These are phyloP conservation scores for Drosophila trapezifrons DNA, from an alignment of 1,140 invertebrate genomes.

Conservation along the genomic window DNA sequence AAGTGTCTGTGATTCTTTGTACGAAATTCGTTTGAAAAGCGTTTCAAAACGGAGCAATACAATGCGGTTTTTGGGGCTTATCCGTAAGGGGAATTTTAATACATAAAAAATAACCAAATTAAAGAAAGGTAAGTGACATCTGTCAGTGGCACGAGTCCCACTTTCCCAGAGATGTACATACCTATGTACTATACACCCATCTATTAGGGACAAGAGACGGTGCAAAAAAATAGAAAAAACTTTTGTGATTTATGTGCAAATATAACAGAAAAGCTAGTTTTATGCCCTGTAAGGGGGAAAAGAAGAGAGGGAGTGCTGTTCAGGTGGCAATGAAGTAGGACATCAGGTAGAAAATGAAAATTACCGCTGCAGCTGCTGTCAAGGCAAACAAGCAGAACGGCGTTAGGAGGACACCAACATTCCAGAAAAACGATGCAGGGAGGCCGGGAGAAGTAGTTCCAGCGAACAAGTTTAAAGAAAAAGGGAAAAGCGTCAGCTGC, in stretches of 20 bases:
- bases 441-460: neutral
- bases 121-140: slow-evolving; percentile 3
- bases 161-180: too few species aligned
- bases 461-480: slow-evolving; percentile 10
- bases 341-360: slow-evolving; percentile 73
- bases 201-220: slow-evolving; percentile 21
- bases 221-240: slow-evolving; percentile 66
- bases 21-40: neutral
- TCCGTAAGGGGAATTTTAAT: neutral
- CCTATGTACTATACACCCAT: neutral
- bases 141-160: slow-evolving; percentile 6
- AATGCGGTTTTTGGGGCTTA: slow-evolving; percentile 10
- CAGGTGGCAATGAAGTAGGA: slow-evolving; percentile 67
- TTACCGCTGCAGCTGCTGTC: slow-evolving; percentile 66
- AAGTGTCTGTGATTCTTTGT: slow-evolving; percentile 32
- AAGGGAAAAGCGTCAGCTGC: slow-evolving; percentile 48
- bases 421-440: neutral
- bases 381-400: slow-evolving; percentile 62
- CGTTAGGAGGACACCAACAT: slow-evolving; percentile 32
- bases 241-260: slow-evolving; percentile 80
- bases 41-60: slow-evolving; percentile 1
- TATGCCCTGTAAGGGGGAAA: slow-evolving; percentile 21
- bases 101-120: neutral
- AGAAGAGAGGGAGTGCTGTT: slow-evolving; percentile 4
- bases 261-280: slow-evolving; percentile 72